Percentiles rank a stretch among this genome's conserved stretches.
Evolutionary conservation across 2,888 invertebrate species (phyloP).

Genomic region (Bembecia ichneumoniformis): DNA sequence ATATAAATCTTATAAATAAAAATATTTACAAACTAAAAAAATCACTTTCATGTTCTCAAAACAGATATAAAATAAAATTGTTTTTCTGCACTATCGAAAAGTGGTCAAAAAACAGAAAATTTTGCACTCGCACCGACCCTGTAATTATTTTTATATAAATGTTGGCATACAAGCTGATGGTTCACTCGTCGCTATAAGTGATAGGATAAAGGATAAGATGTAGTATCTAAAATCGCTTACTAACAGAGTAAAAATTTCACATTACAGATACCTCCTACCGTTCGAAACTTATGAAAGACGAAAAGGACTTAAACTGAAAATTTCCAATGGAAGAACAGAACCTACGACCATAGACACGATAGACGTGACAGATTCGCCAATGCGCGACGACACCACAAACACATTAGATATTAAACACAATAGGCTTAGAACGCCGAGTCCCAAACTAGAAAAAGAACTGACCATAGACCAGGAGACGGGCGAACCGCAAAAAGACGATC

Average conservation of each 20-base stretch:
- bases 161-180: no score
- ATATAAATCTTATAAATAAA: no score
- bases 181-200: neutral
- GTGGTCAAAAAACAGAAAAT: no score
- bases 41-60: no score
- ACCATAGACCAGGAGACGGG: slow-evolving; percentile 27
- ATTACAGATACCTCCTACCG: slow-evolving; percentile 75
- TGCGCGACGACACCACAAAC: slow-evolving; percentile 32
- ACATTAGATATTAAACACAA: slow-evolving; percentile 17
- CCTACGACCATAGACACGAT: slow-evolving; percentile 45
- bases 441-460: slow-evolving; percentile 8
- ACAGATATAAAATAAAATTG: no score
- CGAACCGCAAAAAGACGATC: slow-evolving; percentile 28
- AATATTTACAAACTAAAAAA: no score
- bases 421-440: slow-evolving; percentile 29
- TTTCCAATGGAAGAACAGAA: slow-evolving; percentile 35
- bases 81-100: no score
- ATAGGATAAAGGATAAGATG: no score
- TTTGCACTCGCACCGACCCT: no score
- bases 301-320: slow-evolving; percentile 38
- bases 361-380: slow-evolving; percentile 53
- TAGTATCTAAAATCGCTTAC: no score
- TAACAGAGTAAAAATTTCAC: neutral
- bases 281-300: slow-evolving; percentile 75
- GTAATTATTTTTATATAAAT: no score